These are phyloP conservation scores for Romanomermis culicivorax DNA, from an alignment of 2,888 invertebrate species.

Conservation along the genomic window DNA sequence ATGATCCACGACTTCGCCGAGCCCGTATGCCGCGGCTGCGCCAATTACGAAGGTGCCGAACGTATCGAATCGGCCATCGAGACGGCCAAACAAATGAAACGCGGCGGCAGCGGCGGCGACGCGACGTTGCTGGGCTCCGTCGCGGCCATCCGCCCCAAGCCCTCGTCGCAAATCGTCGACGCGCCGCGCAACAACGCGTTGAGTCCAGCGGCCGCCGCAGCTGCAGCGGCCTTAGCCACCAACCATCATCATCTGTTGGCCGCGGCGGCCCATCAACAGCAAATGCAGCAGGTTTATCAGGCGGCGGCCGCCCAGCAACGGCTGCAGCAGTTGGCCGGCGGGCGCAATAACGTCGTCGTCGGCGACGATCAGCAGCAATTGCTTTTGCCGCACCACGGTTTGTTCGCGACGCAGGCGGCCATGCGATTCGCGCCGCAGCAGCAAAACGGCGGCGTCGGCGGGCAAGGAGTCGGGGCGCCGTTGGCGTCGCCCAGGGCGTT, in stretches of 20 bases:
- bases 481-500: background rate
- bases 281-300: background rate
- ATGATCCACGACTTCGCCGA: conserved; percentile 91
- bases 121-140: background rate
- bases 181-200: conserved; percentile 4
- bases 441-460: background rate
- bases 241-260: conserved; percentile 22
- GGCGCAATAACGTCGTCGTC: background rate
- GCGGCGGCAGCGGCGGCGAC: background rate
- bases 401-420: background rate
- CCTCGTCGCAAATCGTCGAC: background rate
- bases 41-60: conserved; percentile 69
- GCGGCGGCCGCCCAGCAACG: background rate
- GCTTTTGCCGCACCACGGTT: too few relatives aligned
- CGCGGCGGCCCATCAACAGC: background rate
- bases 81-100: conserved; percentile 46
- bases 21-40: conserved; percentile 92
- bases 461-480: background rate
- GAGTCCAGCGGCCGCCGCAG: conserved; percentile 33
- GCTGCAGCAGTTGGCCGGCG: background rate
- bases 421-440: background rate
- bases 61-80: conserved; percentile 82
- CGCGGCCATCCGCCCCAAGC: background rate
- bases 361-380: background rate
- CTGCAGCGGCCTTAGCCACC: conserved; percentile 47